Conservation (phyloP, 2,888 invertebrate species). For the Julus scanicus region DNA sequence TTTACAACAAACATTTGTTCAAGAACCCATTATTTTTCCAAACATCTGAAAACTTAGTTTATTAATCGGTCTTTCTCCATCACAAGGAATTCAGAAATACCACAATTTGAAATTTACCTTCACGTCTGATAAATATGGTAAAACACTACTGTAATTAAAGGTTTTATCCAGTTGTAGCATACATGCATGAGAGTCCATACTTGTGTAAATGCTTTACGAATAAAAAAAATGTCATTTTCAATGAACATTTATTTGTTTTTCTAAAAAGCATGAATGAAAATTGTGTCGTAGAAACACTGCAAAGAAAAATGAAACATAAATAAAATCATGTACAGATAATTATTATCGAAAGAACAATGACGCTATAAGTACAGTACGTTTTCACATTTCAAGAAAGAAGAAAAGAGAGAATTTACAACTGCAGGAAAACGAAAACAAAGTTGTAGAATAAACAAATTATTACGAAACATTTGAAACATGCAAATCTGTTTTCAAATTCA, state of each 20-base stretch:
- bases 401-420: background rate
- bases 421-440: background rate
- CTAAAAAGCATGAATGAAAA: constrained; percentile 27
- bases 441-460: background rate
- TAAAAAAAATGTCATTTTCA: background rate
- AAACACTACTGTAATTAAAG: too few species aligned
- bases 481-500: background rate
- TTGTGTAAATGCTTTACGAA: too few species aligned
- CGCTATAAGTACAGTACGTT: background rate
- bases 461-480: background rate
- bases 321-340: constrained; percentile 2
- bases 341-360: background rate
- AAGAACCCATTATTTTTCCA: too few species aligned
- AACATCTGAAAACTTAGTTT: too few species aligned
- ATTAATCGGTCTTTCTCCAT: too few species aligned
- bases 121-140: too few species aligned
- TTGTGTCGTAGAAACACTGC: constrained; percentile 13
- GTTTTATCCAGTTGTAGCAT: too few species aligned
- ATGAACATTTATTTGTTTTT: constrained; percentile 24
- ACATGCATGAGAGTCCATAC: too few species aligned
- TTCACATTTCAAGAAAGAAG: background rate
- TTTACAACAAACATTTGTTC: too few species aligned
- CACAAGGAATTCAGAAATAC: too few species aligned
- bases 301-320: background rate
- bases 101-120: too few species aligned